phyloP scores from a whole-genome alignment of 37 sponge, comb jelly and placozoan genomes.

The Beroe forskalii region DNA sequence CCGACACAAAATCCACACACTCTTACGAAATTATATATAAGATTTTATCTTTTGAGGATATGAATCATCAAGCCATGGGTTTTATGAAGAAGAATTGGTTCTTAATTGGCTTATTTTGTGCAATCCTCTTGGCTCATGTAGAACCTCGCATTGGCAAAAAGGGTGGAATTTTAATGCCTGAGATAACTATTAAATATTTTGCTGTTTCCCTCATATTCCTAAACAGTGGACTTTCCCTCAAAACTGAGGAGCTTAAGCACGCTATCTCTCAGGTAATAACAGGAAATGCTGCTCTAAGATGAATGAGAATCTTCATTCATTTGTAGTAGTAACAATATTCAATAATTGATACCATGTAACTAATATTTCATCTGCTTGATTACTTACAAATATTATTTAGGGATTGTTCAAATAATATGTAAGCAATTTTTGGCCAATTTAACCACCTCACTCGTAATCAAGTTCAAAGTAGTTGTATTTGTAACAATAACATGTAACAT shows the following conservation, averaged over 20 bases:
- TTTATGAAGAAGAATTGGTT: conserved; percentile 78
- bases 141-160: conserved; percentile 83
- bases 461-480: too few relatives aligned
- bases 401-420: background rate
- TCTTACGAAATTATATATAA: background rate
- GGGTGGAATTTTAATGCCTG: conserved; percentile 86
- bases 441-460: too few relatives aligned
- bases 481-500: too few relatives aligned
- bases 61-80: too few relatives aligned
- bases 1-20: too few relatives aligned
- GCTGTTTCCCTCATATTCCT: conserved; percentile 94
- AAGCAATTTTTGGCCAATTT: too few relatives aligned
- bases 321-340: too few relatives aligned
- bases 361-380: too few relatives aligned
- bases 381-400: too few relatives aligned
- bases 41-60: background rate
- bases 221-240: conserved; percentile 91
- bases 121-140: conserved; percentile 81
- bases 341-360: too few relatives aligned
- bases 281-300: background rate
- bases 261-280: conserved; percentile 71
- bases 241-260: conserved; percentile 83
- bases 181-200: conserved; percentile 85
- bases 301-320: background rate
- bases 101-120: conserved; percentile 77